A percentile compares a stretch with the other conserved stretches of the same genome.
phyloP scores from a whole-genome alignment of 2,113 vertebrate genomes.

The Anoura caudifer region DNA sequence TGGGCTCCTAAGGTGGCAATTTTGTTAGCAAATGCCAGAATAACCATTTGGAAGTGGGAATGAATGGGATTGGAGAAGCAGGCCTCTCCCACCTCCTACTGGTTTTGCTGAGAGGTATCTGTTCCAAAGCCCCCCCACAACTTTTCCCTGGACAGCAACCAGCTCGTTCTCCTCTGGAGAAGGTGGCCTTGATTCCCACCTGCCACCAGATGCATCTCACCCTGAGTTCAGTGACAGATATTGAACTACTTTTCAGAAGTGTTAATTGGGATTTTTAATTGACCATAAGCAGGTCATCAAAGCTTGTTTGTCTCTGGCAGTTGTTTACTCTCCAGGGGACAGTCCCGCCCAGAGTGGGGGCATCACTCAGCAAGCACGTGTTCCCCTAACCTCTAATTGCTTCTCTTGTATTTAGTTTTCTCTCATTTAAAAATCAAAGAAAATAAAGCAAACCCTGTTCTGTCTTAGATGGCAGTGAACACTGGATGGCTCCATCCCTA shows the following conservation, averaged over 20 bases:
- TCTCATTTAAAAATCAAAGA: constrained; percentile 20
- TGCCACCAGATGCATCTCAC: background rate
- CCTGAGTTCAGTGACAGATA: constrained; percentile 14
- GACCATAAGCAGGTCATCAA: constrained; percentile 51
- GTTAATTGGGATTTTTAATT: constrained; percentile 67
- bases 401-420: constrained; percentile 39
- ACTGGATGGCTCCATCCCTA: background rate
- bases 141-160: background rate
- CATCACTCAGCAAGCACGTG: rapidly evolving
- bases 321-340: background rate
- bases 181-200: background rate
- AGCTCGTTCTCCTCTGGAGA: background rate
- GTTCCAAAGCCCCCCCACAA: background rate
- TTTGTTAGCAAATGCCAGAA: background rate
- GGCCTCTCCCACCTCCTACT: background rate
- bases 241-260: constrained; percentile 47
- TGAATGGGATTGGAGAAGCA: background rate
- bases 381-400: rapidly evolving
- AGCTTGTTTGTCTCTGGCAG: background rate
- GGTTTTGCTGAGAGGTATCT: background rate
- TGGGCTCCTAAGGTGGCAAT: background rate
- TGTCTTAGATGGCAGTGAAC: background rate
- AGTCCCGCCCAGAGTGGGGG: background rate
- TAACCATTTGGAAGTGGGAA: background rate
- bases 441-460: background rate